Percentiles rank a stretch among this genome's conserved stretches.
Conservation (phyloP, 2,797 vertebrate species). For the Pagetopsis macropterus region DNA sequence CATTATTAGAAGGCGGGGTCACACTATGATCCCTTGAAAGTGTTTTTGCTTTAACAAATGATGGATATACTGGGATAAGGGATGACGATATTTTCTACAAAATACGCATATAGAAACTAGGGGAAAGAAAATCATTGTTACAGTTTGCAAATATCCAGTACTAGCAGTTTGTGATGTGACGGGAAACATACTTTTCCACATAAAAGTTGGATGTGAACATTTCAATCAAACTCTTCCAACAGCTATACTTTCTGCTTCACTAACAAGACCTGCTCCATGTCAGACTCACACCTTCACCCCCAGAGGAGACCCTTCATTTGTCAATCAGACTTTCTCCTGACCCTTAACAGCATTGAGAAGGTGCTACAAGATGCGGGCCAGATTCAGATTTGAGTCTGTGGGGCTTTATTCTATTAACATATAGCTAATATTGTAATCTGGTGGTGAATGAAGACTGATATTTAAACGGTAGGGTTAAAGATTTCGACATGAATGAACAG, state of each 20-base stretch:
- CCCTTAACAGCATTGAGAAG: conserved; percentile 42
- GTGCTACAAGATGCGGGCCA: conserved; percentile 8
- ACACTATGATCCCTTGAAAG: not conserved
- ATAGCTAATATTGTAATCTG: conserved; percentile 53
- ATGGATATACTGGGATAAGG: not conserved
- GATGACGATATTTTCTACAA: not conserved
- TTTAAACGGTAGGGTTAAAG: conserved; percentile 54
- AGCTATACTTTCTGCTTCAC: not conserved
- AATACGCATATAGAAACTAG: not conserved
- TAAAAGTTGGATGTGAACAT: not conserved
- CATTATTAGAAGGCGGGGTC: not conserved
- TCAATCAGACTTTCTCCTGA: conserved; percentile 47
- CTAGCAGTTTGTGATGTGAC: not conserved
- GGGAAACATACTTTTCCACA: not conserved
- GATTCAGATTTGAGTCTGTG: conserved; percentile 34
- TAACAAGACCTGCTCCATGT: conserved; percentile 48
- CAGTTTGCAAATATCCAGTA: not conserved
- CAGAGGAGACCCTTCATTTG: conserved; percentile 20
- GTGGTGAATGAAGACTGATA: conserved; percentile 60
- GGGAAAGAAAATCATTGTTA: not conserved
- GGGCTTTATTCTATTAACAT: conserved; percentile 35
- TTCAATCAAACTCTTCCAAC: not conserved
- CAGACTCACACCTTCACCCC: conserved; percentile 38
- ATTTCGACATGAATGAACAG: conserved; percentile 23
- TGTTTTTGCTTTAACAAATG: not conserved